Conservation (phyloP, 1,140 invertebrate genomes). For the Brachionus manjavacas region DNA sequence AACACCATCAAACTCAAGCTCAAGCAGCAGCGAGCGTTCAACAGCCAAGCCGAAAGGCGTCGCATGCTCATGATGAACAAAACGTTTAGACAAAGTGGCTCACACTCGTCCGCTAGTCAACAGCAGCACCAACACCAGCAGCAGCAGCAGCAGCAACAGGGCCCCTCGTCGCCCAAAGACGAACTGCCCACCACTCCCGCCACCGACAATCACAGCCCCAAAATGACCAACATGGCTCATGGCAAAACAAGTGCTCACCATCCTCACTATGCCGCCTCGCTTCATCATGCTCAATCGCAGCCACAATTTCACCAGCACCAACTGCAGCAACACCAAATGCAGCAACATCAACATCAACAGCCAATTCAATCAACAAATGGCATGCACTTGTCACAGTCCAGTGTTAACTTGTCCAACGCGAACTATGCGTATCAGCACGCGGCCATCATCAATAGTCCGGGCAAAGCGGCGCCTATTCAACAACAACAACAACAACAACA, state of each 20-base stretch:
- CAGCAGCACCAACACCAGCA: no score
- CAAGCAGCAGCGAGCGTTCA: constrained; percentile 1
- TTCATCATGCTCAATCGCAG: not conserved
- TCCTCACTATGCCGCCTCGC: not conserved
- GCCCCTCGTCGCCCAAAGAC: not conserved
- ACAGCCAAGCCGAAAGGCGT: constrained; percentile 11
- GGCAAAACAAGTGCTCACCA: not conserved
- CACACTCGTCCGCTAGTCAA: not conserved
- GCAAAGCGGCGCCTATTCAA: not conserved
- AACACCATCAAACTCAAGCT: constrained; percentile 11
- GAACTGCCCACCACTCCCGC: not conserved
- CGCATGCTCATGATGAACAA: constrained; percentile 41
- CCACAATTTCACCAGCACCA: not conserved
- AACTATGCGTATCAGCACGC: not conserved
- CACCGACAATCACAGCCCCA: not conserved
- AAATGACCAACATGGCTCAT: not conserved
- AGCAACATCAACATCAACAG: not conserved
- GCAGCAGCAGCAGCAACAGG: no score
- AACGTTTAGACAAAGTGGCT: constrained; percentile 18
- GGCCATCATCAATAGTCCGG: not conserved
- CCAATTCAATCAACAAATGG: not conserved
- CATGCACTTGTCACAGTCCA: not conserved
- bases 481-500: not conserved
- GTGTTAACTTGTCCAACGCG: not conserved
- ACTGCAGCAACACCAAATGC: not conserved